A percentile compares a stretch with the other conserved stretches of the same genome.
Conservation (phyloP, 2,888 invertebrate genomes). For the Torymus aiolomorphi region DNA sequence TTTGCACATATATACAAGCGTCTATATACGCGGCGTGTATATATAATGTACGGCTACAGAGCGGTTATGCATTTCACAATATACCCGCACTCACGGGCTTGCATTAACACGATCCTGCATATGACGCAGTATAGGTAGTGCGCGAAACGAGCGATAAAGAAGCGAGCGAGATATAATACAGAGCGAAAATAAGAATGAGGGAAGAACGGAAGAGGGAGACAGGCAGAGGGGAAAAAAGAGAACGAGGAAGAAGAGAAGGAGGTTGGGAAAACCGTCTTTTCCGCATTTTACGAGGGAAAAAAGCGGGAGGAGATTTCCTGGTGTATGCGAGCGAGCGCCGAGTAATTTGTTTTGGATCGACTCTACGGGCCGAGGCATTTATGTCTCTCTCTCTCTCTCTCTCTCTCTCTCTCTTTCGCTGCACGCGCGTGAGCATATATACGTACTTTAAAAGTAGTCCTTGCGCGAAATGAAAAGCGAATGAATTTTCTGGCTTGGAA, state of each 20-base stretch:
- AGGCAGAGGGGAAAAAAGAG: conserved; percentile 1
- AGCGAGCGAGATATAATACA: not conserved
- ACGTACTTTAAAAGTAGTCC: not conserved
- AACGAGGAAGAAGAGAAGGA: not conserved
- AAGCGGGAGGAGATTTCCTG: conserved; percentile 23
- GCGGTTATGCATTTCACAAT: no score
- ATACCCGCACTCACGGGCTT: no score
- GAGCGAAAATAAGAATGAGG: not conserved
- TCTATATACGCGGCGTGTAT: no score
- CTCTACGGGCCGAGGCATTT: not conserved
- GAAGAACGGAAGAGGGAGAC: not conserved
- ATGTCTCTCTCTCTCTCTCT: no score
- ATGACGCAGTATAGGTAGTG: no score
- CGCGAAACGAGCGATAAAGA: not conserved
- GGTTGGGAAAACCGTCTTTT: conserved; percentile 40
- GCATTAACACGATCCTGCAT: no score
- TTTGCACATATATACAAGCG: no score
- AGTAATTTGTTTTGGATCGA: conserved; percentile 44
- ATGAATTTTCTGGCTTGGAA: conserved; percentile 36
- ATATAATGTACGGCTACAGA: no score
- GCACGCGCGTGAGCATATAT: not conserved
- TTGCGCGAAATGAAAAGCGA: conserved; percentile 23
- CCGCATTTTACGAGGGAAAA: conserved; percentile 29
- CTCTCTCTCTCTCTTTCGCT: not conserved
- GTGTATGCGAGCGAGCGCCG: conserved; percentile 13